These are phyloP conservation scores for Anastrepha obliqua DNA, from an alignment of 1,140 invertebrate genomes.

Conservation along the genomic window DNA sequence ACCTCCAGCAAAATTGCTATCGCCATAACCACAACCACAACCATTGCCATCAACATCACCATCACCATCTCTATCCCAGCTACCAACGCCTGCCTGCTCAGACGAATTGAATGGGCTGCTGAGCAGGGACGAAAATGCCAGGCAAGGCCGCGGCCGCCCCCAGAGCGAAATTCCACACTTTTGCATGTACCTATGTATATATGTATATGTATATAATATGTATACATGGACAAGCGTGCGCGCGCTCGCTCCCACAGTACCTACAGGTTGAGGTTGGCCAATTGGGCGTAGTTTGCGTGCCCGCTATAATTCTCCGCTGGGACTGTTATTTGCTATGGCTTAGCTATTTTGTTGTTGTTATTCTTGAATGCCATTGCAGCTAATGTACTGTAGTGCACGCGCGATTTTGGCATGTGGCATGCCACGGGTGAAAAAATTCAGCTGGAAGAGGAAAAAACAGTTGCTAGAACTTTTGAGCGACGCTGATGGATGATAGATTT, in stretches of 20 bases:
- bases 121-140: conserved; percentile 44
- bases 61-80: conserved; percentile 18
- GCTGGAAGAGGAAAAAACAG: background rate
- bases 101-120: conserved; percentile 42
- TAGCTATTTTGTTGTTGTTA: conserved; percentile 3
- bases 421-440: conserved; percentile 42
- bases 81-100: conserved; percentile 48
- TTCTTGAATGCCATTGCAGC: conserved; percentile 12
- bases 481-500: conserved; percentile 14
- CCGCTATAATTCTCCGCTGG: conserved; percentile 37
- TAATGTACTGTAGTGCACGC: conserved; percentile 42
- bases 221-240: background rate
- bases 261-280: conserved; percentile 49
- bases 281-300: conserved; percentile 44
- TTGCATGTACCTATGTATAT: background rate
- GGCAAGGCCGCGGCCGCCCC: conserved; percentile 45
- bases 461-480: conserved; percentile 26
- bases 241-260: conserved; percentile 43
- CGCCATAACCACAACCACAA: background rate
- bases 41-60: background rate
- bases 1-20: background rate
- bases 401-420: conserved; percentile 40
- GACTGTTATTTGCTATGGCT: conserved; percentile 23
- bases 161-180: background rate
- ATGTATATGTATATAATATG: background rate